These are phyloP conservation scores for Cynopterus brachyotis DNA, from an alignment of 2,113 vertebrate species.

Conservation along the genomic window DNA sequence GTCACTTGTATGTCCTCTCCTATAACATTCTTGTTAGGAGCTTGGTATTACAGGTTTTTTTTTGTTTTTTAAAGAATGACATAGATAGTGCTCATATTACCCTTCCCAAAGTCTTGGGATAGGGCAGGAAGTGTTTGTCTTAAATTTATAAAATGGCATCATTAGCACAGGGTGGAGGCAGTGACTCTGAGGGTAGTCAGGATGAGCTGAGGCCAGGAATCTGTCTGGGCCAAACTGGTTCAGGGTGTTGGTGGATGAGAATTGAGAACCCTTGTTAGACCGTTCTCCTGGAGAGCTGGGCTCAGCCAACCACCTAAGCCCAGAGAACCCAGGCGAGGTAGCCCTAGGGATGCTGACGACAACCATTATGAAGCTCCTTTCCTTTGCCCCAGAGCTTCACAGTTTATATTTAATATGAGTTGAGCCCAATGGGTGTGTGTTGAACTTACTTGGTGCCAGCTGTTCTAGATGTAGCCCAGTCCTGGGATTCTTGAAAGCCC, in stretches of 20 bases:
- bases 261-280: constrained; percentile 1
- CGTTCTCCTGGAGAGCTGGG: neutral
- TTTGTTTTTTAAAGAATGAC: neutral
- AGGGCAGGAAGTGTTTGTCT: constrained; percentile 8
- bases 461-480: neutral
- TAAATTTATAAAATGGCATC: constrained; percentile 53
- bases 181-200: neutral
- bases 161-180: neutral
- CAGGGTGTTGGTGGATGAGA: neutral
- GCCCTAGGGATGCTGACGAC: neutral
- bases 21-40: neutral
- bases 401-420: neutral
- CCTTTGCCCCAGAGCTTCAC: neutral
- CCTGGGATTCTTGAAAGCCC: neutral
- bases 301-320: neutral
- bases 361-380: neutral
- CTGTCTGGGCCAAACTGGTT: neutral
- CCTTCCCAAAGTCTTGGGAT: neutral
- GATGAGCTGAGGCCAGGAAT: constrained; percentile 30
- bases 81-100: neutral
- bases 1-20: neutral
- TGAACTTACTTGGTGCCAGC: neutral
- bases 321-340: neutral
- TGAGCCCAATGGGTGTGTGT: neutral
- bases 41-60: neutral